phyloP scores from a whole-genome alignment of 2,797 vertebrate genomes.

The Pogoniulus pusillus region DNA sequence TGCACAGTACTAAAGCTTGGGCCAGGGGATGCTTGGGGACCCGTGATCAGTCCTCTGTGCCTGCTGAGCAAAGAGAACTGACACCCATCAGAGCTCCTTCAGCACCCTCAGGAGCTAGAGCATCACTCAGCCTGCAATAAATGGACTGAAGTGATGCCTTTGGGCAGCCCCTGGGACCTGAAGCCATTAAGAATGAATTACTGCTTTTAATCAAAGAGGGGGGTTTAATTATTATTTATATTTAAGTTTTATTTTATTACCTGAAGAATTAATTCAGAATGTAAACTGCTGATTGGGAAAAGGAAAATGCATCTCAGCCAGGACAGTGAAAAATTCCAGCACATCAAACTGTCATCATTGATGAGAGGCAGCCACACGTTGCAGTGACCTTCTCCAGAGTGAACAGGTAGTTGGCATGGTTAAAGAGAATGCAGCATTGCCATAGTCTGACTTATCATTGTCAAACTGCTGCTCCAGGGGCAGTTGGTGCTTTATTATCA shows the following conservation, averaged over 20 bases:
- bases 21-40: no score
- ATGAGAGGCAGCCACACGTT: not conserved
- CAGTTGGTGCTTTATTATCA: conserved; percentile 63
- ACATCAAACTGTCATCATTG: conserved; percentile 10
- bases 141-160: conserved; percentile 2
- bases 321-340: conserved; percentile 4
- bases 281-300: conserved; percentile 54
- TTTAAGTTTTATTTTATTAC: conserved; percentile 27
- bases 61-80: conserved; percentile 23
- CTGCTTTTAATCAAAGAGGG: conserved; percentile 62
- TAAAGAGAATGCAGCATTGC: conserved; percentile 59
- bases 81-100: not conserved
- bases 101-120: not conserved
- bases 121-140: conserved; percentile 11
- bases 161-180: not conserved
- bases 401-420: conserved; percentile 40
- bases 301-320: conserved; percentile 29
- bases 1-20: not conserved
- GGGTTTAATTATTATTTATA: no score
- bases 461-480: conserved; percentile 42
- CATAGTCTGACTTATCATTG: conserved; percentile 63
- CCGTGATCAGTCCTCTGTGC: not conserved
- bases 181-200: conserved; percentile 51
- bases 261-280: conserved; percentile 51
- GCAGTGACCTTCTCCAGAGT: conserved; percentile 32